Conservation (phyloP, 2,888 invertebrate genomes). For the Atethmia centrago region DNA sequence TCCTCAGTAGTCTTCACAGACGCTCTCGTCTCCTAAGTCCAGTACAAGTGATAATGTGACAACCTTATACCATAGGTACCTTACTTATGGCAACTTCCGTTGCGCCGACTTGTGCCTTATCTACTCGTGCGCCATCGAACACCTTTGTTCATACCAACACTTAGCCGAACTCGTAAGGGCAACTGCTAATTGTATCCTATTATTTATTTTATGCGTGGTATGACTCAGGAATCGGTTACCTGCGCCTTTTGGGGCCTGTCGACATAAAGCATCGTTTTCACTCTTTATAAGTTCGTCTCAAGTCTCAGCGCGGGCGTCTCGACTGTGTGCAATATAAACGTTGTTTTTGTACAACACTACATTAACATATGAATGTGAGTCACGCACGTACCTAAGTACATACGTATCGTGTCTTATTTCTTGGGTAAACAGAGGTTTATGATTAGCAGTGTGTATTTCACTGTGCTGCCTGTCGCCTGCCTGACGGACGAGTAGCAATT, state of each 20-base stretch:
- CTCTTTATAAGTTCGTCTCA: slow-evolving; percentile 33
- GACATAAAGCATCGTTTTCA: slow-evolving; percentile 55
- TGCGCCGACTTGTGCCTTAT: slow-evolving; percentile 80
- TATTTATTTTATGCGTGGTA: slow-evolving; percentile 75
- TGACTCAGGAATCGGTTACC: slow-evolving; percentile 72
- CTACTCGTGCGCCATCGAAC: slow-evolving; percentile 67
- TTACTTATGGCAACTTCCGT: slow-evolving; percentile 81
- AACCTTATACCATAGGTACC: slow-evolving; percentile 34
- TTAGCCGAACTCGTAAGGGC: slow-evolving; percentile 78
- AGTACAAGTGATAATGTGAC: slow-evolving; percentile 55
- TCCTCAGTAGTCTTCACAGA: not conserved
- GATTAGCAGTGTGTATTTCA: slow-evolving; percentile 69
- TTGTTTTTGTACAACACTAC: slow-evolving; percentile 67
- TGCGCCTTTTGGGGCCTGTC: slow-evolving; percentile 57
- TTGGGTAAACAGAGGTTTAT: slow-evolving; percentile 68
- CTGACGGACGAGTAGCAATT: slow-evolving; percentile 44
- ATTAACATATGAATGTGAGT: slow-evolving; percentile 72
- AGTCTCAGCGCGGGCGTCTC: slow-evolving; percentile 24
- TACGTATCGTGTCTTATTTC: slow-evolving; percentile 67
- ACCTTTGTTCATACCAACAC: slow-evolving; percentile 82
- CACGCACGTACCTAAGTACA: slow-evolving; percentile 67
- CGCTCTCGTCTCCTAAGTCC: slow-evolving; percentile 10
- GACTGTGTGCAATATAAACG: slow-evolving; percentile 55
- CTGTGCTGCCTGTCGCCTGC: slow-evolving; percentile 54
- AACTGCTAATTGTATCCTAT: slow-evolving; percentile 79